A percentile compares a stretch with the other conserved stretches of the same genome.
These are phyloP conservation scores for Mesorhabditis sp. DNA, from an alignment of 2,888 invertebrate species.

Conservation along the genomic window DNA sequence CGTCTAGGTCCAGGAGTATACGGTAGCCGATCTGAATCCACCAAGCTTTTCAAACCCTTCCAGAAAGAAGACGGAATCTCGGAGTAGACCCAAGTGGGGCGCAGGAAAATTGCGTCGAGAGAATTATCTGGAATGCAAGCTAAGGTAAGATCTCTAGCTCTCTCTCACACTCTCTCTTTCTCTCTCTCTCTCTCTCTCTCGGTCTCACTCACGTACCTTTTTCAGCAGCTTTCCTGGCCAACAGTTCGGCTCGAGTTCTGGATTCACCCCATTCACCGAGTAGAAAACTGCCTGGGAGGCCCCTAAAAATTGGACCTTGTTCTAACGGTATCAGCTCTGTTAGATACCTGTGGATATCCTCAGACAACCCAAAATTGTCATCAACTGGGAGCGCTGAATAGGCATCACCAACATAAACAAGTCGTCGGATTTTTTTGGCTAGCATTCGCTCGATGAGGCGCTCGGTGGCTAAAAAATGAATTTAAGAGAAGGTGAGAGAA, in stretches of 20 bases:
- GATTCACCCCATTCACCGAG: constrained; percentile 52
- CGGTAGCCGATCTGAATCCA: constrained; percentile 29
- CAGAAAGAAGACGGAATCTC: constrained; percentile 35
- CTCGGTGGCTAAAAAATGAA: constrained; percentile 40
- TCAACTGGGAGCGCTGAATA: constrained; percentile 46
- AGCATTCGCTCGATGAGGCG: constrained; percentile 42
- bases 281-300: constrained; percentile 23
- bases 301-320: background rate
- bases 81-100: constrained; percentile 47
- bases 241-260: constrained; percentile 45
- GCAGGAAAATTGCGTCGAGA: constrained; percentile 42
- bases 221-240: constrained; percentile 31
- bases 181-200: background rate
- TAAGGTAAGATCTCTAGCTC: background rate
- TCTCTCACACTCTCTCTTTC: constrained; percentile 7
- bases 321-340: background rate
- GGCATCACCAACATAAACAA: constrained; percentile 51
- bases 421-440: constrained; percentile 24
- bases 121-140: background rate
- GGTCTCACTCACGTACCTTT: constrained; percentile 6
- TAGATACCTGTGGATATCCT: constrained; percentile 35
- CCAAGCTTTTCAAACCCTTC: constrained; percentile 27
- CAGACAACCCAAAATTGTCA: constrained; percentile 53
- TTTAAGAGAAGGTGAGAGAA: too few relatives aligned
- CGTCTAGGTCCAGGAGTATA: constrained; percentile 38